Base-by-base conservation (phyloP, 2,888 invertebrate species). In the Meloe dianella region DNA sequence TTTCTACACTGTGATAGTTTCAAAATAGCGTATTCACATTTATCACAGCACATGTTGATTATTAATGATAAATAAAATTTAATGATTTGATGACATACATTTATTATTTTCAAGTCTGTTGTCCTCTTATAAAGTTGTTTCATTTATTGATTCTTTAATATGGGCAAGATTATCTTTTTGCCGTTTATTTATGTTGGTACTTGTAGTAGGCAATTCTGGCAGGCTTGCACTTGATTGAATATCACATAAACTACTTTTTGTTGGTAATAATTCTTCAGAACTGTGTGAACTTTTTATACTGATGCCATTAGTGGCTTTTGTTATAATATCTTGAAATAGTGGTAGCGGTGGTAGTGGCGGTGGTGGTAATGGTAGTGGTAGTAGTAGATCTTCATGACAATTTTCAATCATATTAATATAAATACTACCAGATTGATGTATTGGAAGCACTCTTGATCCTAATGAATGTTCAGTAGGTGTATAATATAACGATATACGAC, bases 401-500 rank as follows among this genome's bases (percentile, higher is more conserved):
- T 83, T 84, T 57, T 89, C 89, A 70, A 90, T 89, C 82, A 89
- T 89, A 78, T 90, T 90, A 68, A 90, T 89, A 81, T 91, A 91
- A 71, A 92, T 87, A 14, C 87, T 88, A 8, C 88, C 88, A 72
- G 76, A 41, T 41, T 73, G 69, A 47, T 64, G 68, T 74, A 72
- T 20, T 60, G 68, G 61, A 32, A 62, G 65, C 29, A 84, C 78
- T 27, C 85, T 81, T 73, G 85, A 87, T 69, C 85, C 82, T 70
- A 89, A 75, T 1, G 91, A 91, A 35, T 90, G 81, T 80, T 92
- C 92, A 4, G 91, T 91, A 12, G 94, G 94, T 59, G 94, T 94
- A 84, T 93, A 94, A 83, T 94, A 94, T 61, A 94, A 88, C 60
- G 92, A 92, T 76, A 89, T 85, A 80, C 87, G 89, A 82, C 92